phyloP scores from a whole-genome alignment of 2,797 vertebrate species.

The Smutsia temminckii region DNA sequence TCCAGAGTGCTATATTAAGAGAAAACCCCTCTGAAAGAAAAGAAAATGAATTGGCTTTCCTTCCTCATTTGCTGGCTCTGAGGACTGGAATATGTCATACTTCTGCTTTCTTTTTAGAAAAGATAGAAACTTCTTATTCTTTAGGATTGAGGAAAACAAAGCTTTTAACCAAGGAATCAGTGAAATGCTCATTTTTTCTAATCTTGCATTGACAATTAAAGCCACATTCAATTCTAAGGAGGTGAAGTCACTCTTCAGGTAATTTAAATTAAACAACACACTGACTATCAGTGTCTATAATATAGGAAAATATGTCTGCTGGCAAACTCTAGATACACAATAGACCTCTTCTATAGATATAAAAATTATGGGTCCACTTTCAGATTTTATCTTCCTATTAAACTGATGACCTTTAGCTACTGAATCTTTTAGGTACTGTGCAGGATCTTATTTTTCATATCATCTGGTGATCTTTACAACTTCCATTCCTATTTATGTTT shows the following conservation, averaged over 20 bases:
- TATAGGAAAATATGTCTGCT: neutral
- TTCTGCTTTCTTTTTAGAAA: conserved; percentile 74
- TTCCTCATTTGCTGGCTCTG: conserved; percentile 57
- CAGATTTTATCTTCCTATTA: neutral
- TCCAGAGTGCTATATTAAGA: neutral
- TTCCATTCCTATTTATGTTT: neutral
- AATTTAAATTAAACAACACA: neutral
- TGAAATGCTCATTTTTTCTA: neutral
- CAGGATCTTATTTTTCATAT: neutral
- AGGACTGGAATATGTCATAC: conserved; percentile 21
- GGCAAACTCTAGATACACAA: neutral
- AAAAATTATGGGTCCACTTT: neutral
- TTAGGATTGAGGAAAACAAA: conserved; percentile 35
- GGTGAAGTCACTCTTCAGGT: neutral
- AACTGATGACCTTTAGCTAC: neutral
- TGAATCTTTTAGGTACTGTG: neutral
- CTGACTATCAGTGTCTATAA: neutral
- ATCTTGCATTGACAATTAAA: neutral
- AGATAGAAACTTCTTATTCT: conserved; percentile 46
- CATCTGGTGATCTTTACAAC: neutral
- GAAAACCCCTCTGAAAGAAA: conserved; percentile 42
- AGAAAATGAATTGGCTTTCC: conserved; percentile 57
- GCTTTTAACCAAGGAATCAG: neutral
- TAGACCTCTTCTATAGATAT: neutral
- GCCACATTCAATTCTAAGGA: neutral